A percentile compares a stretch with the other conserved stretches of the same genome.
Evolutionary conservation across 2,797 vertebrate species (phyloP).

Genomic region (Adelosebastes latens): DNA sequence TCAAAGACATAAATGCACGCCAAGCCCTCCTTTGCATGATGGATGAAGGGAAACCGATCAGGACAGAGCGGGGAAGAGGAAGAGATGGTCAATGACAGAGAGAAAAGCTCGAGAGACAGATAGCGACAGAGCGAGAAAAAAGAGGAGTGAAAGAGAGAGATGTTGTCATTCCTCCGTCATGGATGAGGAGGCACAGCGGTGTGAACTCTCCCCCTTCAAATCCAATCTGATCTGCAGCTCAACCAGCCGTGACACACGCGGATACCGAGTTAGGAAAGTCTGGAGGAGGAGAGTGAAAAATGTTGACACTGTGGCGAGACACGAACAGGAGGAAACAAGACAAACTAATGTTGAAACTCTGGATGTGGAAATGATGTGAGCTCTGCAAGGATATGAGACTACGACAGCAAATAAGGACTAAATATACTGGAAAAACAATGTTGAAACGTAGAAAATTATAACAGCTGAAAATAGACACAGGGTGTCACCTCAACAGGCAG

Average conservation of each 20-base stretch:
- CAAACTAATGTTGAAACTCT: neutral
- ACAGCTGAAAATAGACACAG: neutral
- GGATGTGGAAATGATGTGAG: neutral
- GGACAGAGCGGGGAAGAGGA: neutral
- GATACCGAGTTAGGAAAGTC: neutral
- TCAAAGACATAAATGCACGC: neutral
- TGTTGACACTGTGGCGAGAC: neutral
- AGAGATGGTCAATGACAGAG: neutral
- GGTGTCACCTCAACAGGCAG: neutral
- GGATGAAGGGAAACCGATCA: neutral
- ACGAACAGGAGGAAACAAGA: neutral
- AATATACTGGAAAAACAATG: neutral
- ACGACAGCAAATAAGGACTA: neutral
- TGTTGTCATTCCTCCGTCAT: slow-evolving; percentile 48
- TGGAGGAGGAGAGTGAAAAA: neutral
- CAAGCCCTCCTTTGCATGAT: neutral
- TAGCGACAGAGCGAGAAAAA: neutral
- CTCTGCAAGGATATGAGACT: neutral
- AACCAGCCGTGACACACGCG: slow-evolving; percentile 28
- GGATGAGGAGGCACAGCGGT: slow-evolving; percentile 44
- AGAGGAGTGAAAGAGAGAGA: slow-evolving; percentile 18
- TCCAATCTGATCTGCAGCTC: slow-evolving; percentile 50
- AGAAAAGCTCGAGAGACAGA: neutral
- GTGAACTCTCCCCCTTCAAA: slow-evolving; percentile 34
- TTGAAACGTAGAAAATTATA: neutral